phyloP scores from a whole-genome alignment of 2,113 vertebrate species.

The Psilopsiagon aymara region DNA sequence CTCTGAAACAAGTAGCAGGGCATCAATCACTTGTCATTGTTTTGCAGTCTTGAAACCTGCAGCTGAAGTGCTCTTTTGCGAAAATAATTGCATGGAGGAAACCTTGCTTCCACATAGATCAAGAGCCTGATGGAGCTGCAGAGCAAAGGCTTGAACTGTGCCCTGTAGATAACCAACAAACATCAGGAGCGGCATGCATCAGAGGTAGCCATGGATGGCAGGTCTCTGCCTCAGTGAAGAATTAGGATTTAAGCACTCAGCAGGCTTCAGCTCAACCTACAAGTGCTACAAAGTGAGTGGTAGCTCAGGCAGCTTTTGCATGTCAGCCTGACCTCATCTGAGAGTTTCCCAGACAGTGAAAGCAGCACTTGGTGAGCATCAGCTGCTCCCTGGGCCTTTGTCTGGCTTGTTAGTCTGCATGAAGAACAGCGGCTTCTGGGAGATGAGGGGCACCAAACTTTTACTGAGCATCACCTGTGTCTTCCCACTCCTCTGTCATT shows the following conservation, averaged over 20 bases:
- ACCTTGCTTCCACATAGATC: neutral
- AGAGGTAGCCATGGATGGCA: neutral
- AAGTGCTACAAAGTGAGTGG: neutral
- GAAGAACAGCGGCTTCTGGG: neutral
- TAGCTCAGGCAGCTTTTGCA: neutral
- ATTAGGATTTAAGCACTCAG: neutral
- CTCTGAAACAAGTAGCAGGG: neutral
- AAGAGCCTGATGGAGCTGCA: slow-evolving; percentile 3
- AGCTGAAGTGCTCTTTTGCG: slow-evolving; percentile 26
- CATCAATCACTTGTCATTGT: neutral
- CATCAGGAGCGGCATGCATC: accelerated
- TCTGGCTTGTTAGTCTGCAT: neutral
- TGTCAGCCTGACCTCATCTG: neutral
- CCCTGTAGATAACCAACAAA: neutral
- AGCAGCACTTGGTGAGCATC: neutral
- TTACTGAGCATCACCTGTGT: neutral
- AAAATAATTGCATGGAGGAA: neutral
- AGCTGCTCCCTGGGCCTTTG: neutral
- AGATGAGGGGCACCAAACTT: neutral
- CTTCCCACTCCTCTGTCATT: neutral
- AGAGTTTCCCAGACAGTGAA: neutral
- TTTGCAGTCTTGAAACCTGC: slow-evolving; percentile 16
- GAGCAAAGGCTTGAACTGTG: slow-evolving; percentile 30
- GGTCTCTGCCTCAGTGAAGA: neutral
- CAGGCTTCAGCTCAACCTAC: neutral